These are phyloP conservation scores for Galeopsomyia nigrocyanea DNA, from an alignment of 2,888 invertebrate genomes.

Conservation along the genomic window DNA sequence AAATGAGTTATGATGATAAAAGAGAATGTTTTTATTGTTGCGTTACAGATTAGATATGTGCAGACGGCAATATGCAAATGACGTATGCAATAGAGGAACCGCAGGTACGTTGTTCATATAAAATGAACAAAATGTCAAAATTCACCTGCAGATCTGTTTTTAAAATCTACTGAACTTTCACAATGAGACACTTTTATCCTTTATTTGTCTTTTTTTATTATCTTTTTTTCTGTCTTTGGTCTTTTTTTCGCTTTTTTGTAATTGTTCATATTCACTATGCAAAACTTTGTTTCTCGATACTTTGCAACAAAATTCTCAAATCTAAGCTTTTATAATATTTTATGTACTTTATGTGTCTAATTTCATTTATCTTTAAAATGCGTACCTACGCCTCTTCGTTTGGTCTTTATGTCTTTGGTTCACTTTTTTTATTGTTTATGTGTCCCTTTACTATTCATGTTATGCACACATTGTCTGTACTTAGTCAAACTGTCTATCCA, in stretches of 20 bases:
- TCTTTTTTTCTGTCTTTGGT: slow-evolving; percentile 15
- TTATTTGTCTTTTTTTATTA: not conserved
- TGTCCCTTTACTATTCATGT: slow-evolving; percentile 36
- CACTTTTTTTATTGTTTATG: slow-evolving; percentile 18
- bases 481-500: slow-evolving; percentile 1
- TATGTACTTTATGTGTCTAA: slow-evolving; percentile 31
- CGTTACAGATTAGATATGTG: slow-evolving; percentile 98
- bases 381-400: slow-evolving; percentile 40
- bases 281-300: slow-evolving; percentile 28
- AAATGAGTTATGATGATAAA: slow-evolving; percentile 60
- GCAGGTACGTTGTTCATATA: slow-evolving; percentile 83
- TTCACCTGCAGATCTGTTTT: not conserved
- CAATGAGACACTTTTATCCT: slow-evolving; percentile 37
- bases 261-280: slow-evolving; percentile 44
- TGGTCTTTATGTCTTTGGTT: slow-evolving; percentile 38
- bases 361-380: slow-evolving; percentile 32
- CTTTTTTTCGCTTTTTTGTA: slow-evolving; percentile 37
- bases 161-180: slow-evolving; percentile 4
- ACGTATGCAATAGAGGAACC: slow-evolving; percentile 97
- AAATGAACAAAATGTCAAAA: slow-evolving; percentile 36
- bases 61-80: slow-evolving; percentile 94
- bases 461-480: slow-evolving; percentile 35
- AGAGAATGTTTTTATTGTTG: slow-evolving; percentile 72
- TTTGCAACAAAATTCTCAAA: slow-evolving; percentile 26
- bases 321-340: slow-evolving; percentile 38